Percentiles rank a stretch among this genome's conserved stretches.
phyloP scores from a whole-genome alignment of 2,888 invertebrate genomes.

The Selenia dentaria region DNA sequence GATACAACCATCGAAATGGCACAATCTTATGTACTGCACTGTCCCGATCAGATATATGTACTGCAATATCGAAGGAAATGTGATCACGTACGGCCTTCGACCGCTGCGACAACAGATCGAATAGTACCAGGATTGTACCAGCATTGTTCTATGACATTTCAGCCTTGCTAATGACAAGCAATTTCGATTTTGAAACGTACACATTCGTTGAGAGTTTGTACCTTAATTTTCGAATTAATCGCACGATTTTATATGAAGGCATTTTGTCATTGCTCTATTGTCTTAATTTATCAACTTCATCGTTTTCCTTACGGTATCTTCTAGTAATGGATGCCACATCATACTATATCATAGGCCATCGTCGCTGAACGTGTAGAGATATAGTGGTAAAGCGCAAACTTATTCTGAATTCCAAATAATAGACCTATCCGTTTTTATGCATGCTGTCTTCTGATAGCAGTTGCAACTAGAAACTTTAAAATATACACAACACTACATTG shows the following conservation, averaged over 20 bases:
- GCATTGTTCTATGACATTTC: conserved; percentile 84
- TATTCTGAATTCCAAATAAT: too few relatives aligned
- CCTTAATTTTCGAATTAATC: conserved; percentile 54
- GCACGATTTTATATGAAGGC: conserved; percentile 19
- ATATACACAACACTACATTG: too few relatives aligned
- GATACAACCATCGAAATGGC: too few relatives aligned
- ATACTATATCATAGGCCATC: too few relatives aligned
- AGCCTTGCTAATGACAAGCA: conserved; percentile 81
- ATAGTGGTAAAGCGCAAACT: too few relatives aligned
- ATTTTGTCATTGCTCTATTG: neutral
- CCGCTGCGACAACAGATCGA: conserved; percentile 61
- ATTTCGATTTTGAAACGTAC: conserved; percentile 78
- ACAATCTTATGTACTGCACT: conserved; percentile 12
- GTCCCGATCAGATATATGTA: conserved; percentile 28
- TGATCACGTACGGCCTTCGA: conserved; percentile 79
- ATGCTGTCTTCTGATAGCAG: too few relatives aligned
- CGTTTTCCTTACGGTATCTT: too few relatives aligned
- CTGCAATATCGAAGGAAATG: conserved; percentile 69
- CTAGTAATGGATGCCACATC: too few relatives aligned
- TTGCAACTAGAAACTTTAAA: too few relatives aligned
- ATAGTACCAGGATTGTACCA: conserved; percentile 69
- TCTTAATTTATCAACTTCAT: too few relatives aligned
- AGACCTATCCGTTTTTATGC: too few relatives aligned
- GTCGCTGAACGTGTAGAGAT: too few relatives aligned
- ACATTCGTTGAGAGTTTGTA: conserved; percentile 68